Evolutionary conservation across 2,888 invertebrate species (phyloP).

Genomic region (Neoscelio sp.): DNA sequence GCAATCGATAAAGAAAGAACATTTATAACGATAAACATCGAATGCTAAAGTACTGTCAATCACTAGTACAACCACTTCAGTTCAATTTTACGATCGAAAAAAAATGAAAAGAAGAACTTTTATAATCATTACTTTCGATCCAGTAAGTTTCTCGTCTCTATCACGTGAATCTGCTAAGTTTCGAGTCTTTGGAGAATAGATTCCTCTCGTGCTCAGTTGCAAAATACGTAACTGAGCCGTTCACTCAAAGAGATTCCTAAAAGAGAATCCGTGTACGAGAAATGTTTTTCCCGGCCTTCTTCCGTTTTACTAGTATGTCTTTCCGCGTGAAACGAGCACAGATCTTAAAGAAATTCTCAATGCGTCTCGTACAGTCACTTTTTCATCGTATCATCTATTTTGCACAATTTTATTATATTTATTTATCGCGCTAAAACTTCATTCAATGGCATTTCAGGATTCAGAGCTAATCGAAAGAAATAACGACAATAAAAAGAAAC

Average conservation of each 20-base stretch:
- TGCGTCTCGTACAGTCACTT: constrained; percentile 11
- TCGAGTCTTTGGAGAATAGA: constrained; percentile 46
- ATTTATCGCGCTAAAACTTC: constrained; percentile 30
- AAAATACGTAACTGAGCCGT: constrained; percentile 68
- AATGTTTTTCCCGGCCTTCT: constrained; percentile 69
- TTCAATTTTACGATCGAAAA: constrained; percentile 10
- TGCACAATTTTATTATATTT: constrained; percentile 46
- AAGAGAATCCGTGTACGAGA: constrained; percentile 71
- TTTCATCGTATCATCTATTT: constrained; percentile 29
- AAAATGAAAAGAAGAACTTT: constrained; percentile 21
- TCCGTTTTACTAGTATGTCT: constrained; percentile 55
- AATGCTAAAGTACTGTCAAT: constrained; percentile 14
- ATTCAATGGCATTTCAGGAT: constrained; percentile 2
- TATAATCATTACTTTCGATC: constrained; percentile 53
- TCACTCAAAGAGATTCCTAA: constrained; percentile 73
- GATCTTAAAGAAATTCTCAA: constrained; percentile 44
- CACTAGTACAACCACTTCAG: neutral
- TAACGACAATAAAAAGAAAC: constrained; percentile 14
- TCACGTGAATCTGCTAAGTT: constrained; percentile 52
- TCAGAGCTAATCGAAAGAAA: constrained; percentile 28
- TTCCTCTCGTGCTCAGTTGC: constrained; percentile 58
- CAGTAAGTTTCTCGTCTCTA: constrained; percentile 44
- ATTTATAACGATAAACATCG: neutral
- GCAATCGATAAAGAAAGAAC: neutral
- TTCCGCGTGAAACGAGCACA: constrained; percentile 55